Evolutionary conservation across 2,888 invertebrate species (phyloP).

Genomic region (Petrolisthes cinctipes): DNA sequence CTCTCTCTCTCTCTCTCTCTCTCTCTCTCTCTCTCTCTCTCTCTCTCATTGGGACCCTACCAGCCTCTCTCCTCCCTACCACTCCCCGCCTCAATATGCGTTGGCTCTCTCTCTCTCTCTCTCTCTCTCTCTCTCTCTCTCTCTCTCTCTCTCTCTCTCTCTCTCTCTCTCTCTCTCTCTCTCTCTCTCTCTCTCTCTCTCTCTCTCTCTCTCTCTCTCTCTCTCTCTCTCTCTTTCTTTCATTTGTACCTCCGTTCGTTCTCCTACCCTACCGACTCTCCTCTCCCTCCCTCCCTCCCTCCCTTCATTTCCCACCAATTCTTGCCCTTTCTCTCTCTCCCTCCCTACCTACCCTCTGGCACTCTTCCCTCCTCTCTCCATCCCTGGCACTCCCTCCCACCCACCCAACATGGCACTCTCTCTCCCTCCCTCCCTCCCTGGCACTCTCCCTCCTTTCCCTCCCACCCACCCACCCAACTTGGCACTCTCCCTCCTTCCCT

Average conservation of each 20-base stretch:
- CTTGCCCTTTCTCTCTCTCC: neutral
- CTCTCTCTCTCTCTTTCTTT: neutral
- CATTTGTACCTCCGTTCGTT: neutral
- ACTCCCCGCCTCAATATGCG: neutral
- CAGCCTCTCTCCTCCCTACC: neutral
- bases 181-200: constrained; percentile 1
- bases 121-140: constrained; percentile 10
- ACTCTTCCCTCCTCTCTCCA: too few species aligned
- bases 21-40: neutral
- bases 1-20: neutral
- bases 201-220: constrained; percentile 10
- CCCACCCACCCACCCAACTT: too few species aligned
- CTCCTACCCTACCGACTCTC: neutral
- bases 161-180: neutral
- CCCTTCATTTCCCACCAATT: neutral
- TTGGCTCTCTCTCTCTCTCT: neutral
- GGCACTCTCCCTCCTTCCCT: constrained; percentile 7
- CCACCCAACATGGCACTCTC: too few species aligned
- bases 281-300: constrained; percentile 6
- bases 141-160: neutral
- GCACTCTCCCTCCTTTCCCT: neutral
- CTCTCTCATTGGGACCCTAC: neutral
- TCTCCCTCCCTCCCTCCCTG: too few species aligned
- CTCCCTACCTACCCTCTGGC: too few species aligned
- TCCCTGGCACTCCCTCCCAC: too few species aligned